phyloP scores from a whole-genome alignment of 2,797 vertebrate genomes.

The Hydrolagus colliei region DNA sequence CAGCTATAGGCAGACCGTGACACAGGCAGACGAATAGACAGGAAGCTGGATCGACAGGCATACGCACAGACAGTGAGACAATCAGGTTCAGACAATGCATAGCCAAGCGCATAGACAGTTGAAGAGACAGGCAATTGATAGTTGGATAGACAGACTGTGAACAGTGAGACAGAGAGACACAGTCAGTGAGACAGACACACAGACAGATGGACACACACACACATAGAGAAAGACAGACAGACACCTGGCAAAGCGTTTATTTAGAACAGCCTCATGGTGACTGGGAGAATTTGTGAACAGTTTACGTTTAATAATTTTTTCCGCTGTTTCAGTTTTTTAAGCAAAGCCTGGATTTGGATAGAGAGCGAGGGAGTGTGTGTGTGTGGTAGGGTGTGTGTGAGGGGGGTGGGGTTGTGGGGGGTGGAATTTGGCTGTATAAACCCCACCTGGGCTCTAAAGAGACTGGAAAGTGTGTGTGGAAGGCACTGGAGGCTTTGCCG shows the following conservation, averaged over 20 bases:
- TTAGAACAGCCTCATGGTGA: background rate
- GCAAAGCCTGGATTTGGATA: background rate
- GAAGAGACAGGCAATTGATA: background rate
- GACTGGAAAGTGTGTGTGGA: background rate
- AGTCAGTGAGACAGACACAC: background rate
- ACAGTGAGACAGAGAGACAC: background rate
- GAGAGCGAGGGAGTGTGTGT: too few relatives aligned
- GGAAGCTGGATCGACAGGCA: background rate
- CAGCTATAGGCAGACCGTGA: background rate
- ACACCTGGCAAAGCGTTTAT: conserved; percentile 5
- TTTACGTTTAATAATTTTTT: background rate
- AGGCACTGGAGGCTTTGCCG: background rate
- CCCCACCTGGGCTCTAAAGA: too few relatives aligned
- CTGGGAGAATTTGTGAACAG: background rate
- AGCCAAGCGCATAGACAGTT: background rate
- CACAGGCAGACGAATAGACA: background rate
- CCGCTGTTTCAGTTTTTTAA: conserved; percentile 16
- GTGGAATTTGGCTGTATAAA: too few relatives aligned
- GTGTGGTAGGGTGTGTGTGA: too few relatives aligned
- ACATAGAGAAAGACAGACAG: background rate
- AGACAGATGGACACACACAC: background rate
- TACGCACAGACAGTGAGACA: background rate
- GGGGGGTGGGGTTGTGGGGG: too few relatives aligned
- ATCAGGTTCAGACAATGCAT: too few relatives aligned
- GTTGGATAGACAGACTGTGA: background rate